Conservation (phyloP, 2,113 vertebrate genomes). For the Steatornis caripensis region DNA sequence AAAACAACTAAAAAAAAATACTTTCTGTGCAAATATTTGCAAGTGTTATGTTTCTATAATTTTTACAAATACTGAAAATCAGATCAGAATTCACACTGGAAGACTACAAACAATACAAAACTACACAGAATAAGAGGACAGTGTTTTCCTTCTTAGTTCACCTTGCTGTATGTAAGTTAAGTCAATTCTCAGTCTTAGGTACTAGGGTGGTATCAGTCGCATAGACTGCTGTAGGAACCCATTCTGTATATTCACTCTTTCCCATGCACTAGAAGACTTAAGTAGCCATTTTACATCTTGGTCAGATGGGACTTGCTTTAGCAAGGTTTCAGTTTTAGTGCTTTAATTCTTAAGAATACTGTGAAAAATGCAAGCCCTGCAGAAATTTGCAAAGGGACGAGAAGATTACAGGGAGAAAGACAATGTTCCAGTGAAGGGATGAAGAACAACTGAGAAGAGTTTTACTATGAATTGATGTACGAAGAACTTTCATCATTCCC, state of each 20-base stretch:
- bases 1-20: not conserved
- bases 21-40: not conserved
- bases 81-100: not conserved
- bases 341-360: not conserved
- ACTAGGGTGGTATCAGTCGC: not conserved
- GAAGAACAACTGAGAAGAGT: not conserved
- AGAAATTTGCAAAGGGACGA: not conserved
- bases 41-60: not conserved
- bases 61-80: not conserved
- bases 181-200: accelerated
- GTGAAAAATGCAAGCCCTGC: not conserved
- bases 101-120: not conserved
- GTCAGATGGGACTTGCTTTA: not conserved
- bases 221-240: not conserved
- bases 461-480: not conserved
- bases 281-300: not conserved
- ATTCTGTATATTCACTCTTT: not conserved
- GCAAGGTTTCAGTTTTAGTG: not conserved
- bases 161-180: not conserved
- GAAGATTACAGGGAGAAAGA: not conserved
- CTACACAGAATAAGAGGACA: not conserved
- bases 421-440: not conserved
- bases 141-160: not conserved
- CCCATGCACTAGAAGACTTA: not conserved
- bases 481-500: not conserved